phyloP scores from a whole-genome alignment of 2,888 invertebrate genomes.

The Eristalinus aeneus region DNA sequence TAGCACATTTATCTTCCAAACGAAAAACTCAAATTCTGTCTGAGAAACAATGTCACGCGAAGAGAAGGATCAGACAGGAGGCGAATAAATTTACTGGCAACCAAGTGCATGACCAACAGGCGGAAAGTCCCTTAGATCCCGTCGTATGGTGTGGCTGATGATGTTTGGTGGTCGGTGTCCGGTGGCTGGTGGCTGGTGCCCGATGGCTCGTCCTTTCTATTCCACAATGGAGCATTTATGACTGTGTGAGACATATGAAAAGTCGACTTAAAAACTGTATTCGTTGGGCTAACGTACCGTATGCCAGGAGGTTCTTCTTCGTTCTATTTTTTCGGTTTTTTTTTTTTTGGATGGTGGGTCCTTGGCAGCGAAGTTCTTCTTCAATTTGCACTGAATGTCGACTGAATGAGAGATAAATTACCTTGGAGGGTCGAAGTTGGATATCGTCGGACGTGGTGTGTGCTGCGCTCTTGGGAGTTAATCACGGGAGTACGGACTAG shows the following conservation, averaged over 20 bases:
- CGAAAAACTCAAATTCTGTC: conserved; percentile 24
- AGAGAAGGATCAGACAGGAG: conserved; percentile 24
- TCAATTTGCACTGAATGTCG: conserved; percentile 65
- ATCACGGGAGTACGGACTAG: conserved; percentile 20
- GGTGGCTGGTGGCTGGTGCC: background rate
- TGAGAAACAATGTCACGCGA: conserved; percentile 18
- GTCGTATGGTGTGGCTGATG: background rate
- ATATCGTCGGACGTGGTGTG: conserved; percentile 23
- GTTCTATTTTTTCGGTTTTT: background rate
- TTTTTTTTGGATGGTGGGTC: background rate
- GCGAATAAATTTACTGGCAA: conserved; percentile 52
- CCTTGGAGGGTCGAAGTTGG: conserved; percentile 49
- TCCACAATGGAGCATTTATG: conserved; percentile 56
- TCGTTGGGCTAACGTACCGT: background rate
- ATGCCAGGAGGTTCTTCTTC: conserved; percentile 5
- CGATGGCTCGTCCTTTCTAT: conserved; percentile 4
- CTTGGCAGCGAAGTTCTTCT: conserved; percentile 23
- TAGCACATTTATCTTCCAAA: conserved; percentile 49
- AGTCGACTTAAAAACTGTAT: conserved; percentile 59
- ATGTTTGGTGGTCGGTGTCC: background rate
- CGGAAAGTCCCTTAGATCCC: conserved; percentile 38
- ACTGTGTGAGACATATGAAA: conserved; percentile 60
- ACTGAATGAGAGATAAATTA: conserved; percentile 69
- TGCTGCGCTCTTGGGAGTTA: conserved; percentile 43
- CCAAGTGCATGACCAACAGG: conserved; percentile 55